Base-by-base conservation (phyloP, 1,140 invertebrate genomes). In the Drosophila guanche region DNA sequence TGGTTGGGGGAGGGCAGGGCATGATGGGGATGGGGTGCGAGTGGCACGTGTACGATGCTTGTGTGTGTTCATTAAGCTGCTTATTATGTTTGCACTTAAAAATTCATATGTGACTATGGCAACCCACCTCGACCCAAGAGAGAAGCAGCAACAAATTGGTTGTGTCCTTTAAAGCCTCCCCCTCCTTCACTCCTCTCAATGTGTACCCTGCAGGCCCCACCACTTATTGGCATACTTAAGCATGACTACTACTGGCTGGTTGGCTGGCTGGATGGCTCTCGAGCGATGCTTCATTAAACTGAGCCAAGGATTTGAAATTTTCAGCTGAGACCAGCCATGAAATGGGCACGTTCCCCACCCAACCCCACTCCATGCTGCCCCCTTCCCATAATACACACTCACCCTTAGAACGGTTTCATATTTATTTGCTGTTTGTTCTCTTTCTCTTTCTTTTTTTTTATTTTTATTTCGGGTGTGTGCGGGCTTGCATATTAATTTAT, bases 41-140 rank as follows among this genome's bases (percentile, higher is more conserved):
- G 53, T 20, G 73, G 62, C 73, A 76, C 73, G 73, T 76, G 70
- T 43, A 67, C 41, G 63, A 16, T 59, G 46, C 22, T 42, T 29
- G 45, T 46, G 29, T 75, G 54, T 88, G 83, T 86, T 88, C 83
- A 88, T 88, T 88, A 86, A 86, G 83, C 83, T 88, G 84, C 83
- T 88, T 88, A 88, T 88, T 88, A 88, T 88, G 83, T 88, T 88
- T 88, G 84, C 84, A 88, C 84, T 88, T 88, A 88, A 79, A 89
- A 88, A 83, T 88, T 88, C 83, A 88, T 79, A 88, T 88, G 83
- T 75, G 78, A 83, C 78, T 76, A 89, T 88, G 65, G 69, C 65
- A 88, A 69, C 66, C 66, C 66, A 41, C 42, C 50, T 37, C 33
- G 33, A 37, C 33, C 33, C 33, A 37, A 37, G 33, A 37, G 29